A percentile compares a stretch with the other conserved stretches of the same genome.
Conservation (phyloP, 1,140 invertebrate species). For the Platorchestia sp. region DNA sequence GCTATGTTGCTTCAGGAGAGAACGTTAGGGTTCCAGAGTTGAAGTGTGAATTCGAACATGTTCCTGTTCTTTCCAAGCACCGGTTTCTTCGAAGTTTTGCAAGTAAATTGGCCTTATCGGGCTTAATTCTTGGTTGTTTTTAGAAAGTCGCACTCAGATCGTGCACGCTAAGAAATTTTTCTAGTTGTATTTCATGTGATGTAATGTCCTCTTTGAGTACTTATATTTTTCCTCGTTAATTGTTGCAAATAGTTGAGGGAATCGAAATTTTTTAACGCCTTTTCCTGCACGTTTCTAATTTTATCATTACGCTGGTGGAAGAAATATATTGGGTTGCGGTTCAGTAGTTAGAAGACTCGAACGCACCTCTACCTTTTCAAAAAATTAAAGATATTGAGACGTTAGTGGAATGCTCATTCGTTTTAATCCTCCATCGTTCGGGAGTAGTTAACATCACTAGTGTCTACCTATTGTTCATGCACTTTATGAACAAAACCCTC, state of each 20-base stretch:
- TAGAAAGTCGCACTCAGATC: no score
- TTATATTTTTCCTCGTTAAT: background rate
- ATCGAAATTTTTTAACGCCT: background rate
- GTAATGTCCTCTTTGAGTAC: background rate
- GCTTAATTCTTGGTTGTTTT: background rate
- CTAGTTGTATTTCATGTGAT: background rate
- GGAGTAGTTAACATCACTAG: background rate
- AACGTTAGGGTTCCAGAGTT: background rate
- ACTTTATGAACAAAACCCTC: background rate
- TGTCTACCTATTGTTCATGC: background rate
- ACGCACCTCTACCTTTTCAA: background rate
- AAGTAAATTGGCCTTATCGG: background rate
- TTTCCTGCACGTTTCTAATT: background rate
- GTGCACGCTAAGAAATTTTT: background rate
- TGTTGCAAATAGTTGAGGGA: background rate
- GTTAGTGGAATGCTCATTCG: background rate
- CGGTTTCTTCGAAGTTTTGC: background rate
- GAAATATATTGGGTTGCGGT: background rate
- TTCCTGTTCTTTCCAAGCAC: background rate
- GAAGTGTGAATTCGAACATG: background rate
- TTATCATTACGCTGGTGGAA: background rate
- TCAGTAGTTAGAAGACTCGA: background rate
- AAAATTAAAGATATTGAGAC: background rate
- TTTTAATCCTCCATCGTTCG: background rate
- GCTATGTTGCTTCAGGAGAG: no score